phyloP scores from a whole-genome alignment of 1,140 invertebrate species.

The Diprion similis region DNA sequence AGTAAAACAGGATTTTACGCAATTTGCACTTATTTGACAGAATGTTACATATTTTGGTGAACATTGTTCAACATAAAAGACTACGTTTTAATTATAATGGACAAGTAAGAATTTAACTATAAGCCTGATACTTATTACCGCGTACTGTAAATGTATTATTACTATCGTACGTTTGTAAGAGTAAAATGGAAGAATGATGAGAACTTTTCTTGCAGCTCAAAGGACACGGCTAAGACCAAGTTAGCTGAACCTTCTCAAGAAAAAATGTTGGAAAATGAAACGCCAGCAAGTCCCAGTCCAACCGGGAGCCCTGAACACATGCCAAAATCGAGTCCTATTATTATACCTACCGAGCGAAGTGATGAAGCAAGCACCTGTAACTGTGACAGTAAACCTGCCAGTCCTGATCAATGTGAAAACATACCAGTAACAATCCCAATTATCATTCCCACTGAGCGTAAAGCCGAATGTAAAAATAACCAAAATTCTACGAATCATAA shows the following conservation, averaged over 20 bases:
- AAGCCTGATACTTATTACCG: no score
- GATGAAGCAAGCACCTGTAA: conserved; percentile 22
- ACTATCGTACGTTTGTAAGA: no score
- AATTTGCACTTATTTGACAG: no score
- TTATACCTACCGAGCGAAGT: conserved; percentile 55
- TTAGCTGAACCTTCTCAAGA: background rate
- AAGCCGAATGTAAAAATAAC: conserved; percentile 5
- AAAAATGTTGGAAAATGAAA: conserved; percentile 34
- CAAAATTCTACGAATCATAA: background rate
- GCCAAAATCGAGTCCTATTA: conserved; percentile 41
- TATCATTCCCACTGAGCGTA: conserved; percentile 41
- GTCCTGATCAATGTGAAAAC: conserved; percentile 31
- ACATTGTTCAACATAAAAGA: no score
- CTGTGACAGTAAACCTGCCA: conserved; percentile 28
- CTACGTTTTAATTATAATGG: no score
- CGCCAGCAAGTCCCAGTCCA: conserved; percentile 58
- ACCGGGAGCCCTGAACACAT: conserved; percentile 40
- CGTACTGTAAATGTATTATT: no score
- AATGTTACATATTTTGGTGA: no score
- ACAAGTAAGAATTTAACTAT: no score
- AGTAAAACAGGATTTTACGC: no score
- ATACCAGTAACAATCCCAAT: conserved; percentile 31
- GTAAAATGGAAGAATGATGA: background rate
- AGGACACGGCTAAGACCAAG: background rate
- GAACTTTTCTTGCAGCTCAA: background rate